A percentile compares a stretch with the other conserved stretches of the same genome.
Conservation (phyloP, 2,888 invertebrate species). For the Trileptium ribeirensis region DNA sequence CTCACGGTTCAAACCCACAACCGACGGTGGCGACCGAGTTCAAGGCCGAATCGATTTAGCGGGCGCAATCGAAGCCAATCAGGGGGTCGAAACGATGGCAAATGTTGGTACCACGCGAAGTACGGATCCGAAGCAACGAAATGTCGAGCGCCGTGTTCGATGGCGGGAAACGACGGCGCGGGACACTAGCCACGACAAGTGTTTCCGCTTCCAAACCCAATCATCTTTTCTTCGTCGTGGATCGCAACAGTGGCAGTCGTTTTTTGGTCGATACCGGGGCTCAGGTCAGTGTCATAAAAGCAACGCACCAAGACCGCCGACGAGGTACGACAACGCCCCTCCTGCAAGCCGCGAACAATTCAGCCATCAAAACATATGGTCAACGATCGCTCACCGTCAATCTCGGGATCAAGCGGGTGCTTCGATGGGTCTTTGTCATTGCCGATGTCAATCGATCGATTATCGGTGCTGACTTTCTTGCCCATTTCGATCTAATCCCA, state of each 20-base stretch:
- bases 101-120: not conserved
- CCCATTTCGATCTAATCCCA: not conserved
- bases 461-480: slow-evolving; percentile 3
- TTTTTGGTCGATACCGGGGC: not conserved
- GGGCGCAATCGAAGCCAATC: not conserved
- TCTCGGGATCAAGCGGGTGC: not conserved
- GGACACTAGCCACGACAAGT: not conserved
- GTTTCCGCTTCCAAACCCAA: not conserved
- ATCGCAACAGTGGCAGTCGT: not conserved
- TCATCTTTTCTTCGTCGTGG: not conserved
- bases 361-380: not conserved
- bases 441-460: not conserved
- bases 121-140: not conserved
- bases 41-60: not conserved
- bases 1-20: not conserved
- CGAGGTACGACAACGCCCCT: not conserved
- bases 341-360: not conserved
- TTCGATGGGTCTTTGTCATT: not conserved
- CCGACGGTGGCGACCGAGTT: not conserved
- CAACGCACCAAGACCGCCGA: not conserved
- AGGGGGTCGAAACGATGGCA: not conserved
- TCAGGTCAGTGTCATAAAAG: not conserved
- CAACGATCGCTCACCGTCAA: not conserved
- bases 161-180: not conserved
- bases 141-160: not conserved